A percentile compares a stretch with the other conserved stretches of the same genome.
phyloP scores from a whole-genome alignment of 2,113 vertebrate species.

The Tretioscincus oriximinensis region DNA sequence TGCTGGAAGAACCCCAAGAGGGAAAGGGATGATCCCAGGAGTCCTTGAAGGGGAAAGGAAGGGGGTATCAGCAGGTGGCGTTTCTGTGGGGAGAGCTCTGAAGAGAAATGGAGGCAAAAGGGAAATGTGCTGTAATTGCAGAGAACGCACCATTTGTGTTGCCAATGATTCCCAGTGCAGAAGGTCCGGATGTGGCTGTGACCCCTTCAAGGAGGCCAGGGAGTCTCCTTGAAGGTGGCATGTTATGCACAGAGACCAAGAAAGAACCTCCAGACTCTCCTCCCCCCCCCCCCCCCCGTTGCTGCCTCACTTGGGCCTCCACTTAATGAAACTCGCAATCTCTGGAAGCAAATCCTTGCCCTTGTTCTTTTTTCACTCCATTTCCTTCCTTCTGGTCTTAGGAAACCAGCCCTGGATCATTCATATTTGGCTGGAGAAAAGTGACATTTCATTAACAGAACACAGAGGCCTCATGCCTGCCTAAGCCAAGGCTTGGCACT shows the following conservation, averaged over 20 bases:
- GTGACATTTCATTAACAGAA: slow-evolving; percentile 62
- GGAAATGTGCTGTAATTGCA: no score
- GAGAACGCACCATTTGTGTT: no score
- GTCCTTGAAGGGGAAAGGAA: no score
- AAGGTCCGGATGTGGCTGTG: no score
- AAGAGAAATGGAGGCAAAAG: no score
- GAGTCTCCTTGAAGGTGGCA: no score
- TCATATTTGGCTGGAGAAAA: slow-evolving; percentile 41
- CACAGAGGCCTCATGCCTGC: neutral
- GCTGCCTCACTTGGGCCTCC: neutral
- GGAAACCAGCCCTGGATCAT: slow-evolving; percentile 42
- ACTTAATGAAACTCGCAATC: slow-evolving; percentile 11
- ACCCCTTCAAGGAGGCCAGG: no score
- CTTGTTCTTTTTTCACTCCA: slow-evolving; percentile 28
- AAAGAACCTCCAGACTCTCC: neutral
- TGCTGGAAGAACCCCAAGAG: no score
- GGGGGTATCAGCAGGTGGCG: no score
- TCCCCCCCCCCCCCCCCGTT: neutral
- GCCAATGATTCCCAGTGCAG: no score
- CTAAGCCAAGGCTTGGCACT: neutral
- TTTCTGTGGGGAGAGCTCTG: neutral
- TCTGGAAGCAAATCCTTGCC: slow-evolving; percentile 25
- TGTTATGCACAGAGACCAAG: no score
- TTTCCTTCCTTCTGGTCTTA: slow-evolving; percentile 30
- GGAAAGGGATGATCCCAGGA: no score